A percentile compares a stretch with the other conserved stretches of the same genome.
These are phyloP conservation scores for Sebastes trivittatus DNA, from an alignment of 2,797 vertebrate genomes.

Conservation along the genomic window DNA sequence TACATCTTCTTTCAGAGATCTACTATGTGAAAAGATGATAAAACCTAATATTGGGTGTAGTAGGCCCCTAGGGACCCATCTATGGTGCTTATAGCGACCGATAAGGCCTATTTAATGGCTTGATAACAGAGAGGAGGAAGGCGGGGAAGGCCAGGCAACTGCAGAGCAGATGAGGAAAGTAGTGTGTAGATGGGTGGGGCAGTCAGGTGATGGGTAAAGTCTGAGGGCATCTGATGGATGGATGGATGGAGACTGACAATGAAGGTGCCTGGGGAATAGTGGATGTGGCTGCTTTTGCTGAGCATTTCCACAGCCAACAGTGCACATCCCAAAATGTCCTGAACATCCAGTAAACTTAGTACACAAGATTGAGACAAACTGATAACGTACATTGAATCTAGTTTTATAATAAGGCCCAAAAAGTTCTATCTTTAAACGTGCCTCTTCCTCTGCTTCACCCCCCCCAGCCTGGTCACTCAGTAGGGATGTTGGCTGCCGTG, in stretches of 20 bases:
- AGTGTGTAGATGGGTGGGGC: background rate
- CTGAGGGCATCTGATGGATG: background rate
- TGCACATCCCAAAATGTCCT: conserved; percentile 18
- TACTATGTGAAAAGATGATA: no score
- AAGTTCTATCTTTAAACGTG: background rate
- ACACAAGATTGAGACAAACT: background rate
- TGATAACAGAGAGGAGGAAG: background rate
- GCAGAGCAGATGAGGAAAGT: background rate
- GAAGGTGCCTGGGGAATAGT: background rate
- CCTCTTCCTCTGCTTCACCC: background rate
- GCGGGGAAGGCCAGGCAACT: no score
- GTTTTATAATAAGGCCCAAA: background rate
- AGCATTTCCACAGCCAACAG: no score
- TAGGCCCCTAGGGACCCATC: no score
- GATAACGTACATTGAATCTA: background rate
- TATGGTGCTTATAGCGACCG: no score
- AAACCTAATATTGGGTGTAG: no score
- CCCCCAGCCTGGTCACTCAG: conserved; percentile 82
- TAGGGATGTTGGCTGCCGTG: conserved; percentile 90
- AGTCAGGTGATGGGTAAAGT: background rate
- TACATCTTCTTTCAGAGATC: no score
- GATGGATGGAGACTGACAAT: background rate
- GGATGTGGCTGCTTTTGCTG: background rate
- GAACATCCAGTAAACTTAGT: background rate
- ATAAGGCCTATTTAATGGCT: no score